Conservation (phyloP, 2,888 invertebrate species). For the Scrobipalpa costella region DNA sequence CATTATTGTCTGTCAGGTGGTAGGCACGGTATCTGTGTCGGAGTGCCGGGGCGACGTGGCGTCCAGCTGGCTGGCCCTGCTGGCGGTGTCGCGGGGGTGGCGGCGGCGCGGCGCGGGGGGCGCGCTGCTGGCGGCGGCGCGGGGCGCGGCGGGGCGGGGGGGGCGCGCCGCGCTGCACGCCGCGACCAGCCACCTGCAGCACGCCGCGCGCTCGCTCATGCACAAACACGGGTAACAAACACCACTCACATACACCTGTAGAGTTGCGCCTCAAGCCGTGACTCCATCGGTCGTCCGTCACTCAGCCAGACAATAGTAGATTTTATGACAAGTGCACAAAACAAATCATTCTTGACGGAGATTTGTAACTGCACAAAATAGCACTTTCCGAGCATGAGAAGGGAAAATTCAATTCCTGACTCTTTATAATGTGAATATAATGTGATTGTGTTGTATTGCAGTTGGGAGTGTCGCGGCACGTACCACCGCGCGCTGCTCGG, state of each 20-base stretch:
- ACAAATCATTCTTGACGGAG: too few relatives aligned
- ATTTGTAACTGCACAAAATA: too few relatives aligned
- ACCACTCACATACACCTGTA: too few relatives aligned
- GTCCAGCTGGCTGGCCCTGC: background rate
- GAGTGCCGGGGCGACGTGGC: background rate
- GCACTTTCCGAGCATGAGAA: too few relatives aligned
- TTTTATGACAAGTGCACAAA: too few relatives aligned
- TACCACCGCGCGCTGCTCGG: conserved; percentile 54
- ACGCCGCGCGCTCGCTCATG: conserved; percentile 38
- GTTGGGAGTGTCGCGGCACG: conserved; percentile 50
- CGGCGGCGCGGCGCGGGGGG: conserved; percentile 46
- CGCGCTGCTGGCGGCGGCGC: conserved; percentile 40
- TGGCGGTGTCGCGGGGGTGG: conserved; percentile 31
- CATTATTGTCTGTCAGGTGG: background rate
- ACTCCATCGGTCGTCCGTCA: too few relatives aligned
- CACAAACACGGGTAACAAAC: conserved; percentile 34
- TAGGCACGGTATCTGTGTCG: conserved; percentile 10
- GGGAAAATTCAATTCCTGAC: too few relatives aligned
- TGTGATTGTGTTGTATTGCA: conserved; percentile 29
- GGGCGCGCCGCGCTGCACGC: conserved; percentile 37
- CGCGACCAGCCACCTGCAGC: conserved; percentile 41
- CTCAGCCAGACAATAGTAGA: too few relatives aligned
- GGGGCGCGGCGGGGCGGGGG: conserved; percentile 23
- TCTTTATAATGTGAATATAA: too few relatives aligned
- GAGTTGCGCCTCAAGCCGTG: too few relatives aligned